Conservation (phyloP, 2,888 invertebrate species). For the Acronicta alni region DNA sequence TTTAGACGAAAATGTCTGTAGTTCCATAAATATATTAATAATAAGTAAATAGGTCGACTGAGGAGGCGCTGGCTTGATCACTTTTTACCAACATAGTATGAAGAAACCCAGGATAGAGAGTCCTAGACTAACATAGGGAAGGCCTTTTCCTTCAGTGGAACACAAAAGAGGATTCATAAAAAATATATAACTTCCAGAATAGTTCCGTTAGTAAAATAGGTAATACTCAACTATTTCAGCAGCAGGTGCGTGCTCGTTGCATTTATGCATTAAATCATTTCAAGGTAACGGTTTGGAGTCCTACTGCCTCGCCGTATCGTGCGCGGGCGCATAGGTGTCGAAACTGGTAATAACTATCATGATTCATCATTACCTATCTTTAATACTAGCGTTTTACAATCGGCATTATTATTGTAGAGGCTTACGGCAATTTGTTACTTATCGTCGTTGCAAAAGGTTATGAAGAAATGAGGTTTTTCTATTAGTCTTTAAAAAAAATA, state of each 20-base stretch:
- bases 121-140: too few relatives aligned
- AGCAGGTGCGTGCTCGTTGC: constrained; percentile 48
- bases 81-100: too few relatives aligned
- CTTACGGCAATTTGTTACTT: constrained; percentile 12
- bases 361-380: constrained; percentile 48
- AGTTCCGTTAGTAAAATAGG: constrained; percentile 29
- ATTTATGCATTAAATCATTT: constrained; percentile 60
- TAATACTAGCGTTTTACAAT: constrained; percentile 33
- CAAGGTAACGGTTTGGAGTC: constrained; percentile 53
- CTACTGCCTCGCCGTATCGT: constrained; percentile 18
- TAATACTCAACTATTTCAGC: constrained; percentile 42
- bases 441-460: background rate
- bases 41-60: too few relatives aligned
- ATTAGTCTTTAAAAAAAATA: too few relatives aligned
- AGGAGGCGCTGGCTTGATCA: too few relatives aligned
- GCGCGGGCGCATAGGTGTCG: constrained; percentile 33
- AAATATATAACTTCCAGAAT: constrained; percentile 50
- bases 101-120: too few relatives aligned
- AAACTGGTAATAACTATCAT: constrained; percentile 41
- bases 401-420: constrained; percentile 15
- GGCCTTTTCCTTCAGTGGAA: too few relatives aligned
- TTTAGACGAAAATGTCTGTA: too few relatives aligned
- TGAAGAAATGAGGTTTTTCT: background rate
- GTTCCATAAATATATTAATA: too few relatives aligned
- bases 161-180: too few relatives aligned